Evolutionary conservation across 2,113 vertebrate species (phyloP).

Genomic region (Archocentrus centrarchus): DNA sequence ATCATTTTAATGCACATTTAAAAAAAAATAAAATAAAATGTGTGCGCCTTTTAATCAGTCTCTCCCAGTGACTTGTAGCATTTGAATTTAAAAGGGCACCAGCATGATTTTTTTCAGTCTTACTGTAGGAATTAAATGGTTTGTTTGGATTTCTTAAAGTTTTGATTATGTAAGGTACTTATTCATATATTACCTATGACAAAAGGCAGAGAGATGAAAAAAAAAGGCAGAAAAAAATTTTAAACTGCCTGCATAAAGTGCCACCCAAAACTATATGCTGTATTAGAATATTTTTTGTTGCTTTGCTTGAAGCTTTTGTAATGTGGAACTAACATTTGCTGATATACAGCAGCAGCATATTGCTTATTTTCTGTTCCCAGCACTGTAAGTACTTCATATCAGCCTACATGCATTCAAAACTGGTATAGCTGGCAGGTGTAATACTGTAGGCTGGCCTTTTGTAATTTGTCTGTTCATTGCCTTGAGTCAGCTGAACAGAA

Average conservation of each 20-base stretch:
- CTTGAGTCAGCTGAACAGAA: conserved; percentile 18
- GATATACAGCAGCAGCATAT: neutral
- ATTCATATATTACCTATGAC: too few species aligned
- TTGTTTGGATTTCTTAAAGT: too few species aligned
- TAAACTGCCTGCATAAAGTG: too few species aligned
- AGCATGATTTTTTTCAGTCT: neutral
- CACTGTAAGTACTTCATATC: neutral
- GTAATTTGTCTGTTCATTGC: conserved; percentile 16
- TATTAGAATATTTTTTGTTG: neutral
- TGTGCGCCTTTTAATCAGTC: neutral
- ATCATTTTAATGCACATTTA: neutral
- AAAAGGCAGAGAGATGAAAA: too few species aligned
- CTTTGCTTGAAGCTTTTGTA: neutral
- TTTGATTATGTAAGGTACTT: too few species aligned
- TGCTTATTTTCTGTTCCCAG: neutral
- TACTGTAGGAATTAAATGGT: neutral
- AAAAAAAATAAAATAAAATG: neutral
- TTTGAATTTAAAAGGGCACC: neutral
- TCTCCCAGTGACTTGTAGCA: neutral
- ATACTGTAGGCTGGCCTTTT: conserved; percentile 3
- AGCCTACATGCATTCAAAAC: neutral
- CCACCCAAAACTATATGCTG: neutral
- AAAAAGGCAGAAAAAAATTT: too few species aligned
- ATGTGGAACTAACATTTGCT: neutral
- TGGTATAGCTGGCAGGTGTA: conserved; percentile 6